Conservation (phyloP, 2,113 vertebrate species). For the zebrafish (Danio rerio) region GRCz12tu NC_133183.1:44125001-44125500, state of each 20-base stretch:
- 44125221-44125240: constrained; percentile 84
- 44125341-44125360: neutral
- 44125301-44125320: constrained; percentile 78
- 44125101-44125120: constrained; percentile 80
- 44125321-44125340: constrained; percentile 65
- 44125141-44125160: constrained; percentile 77
- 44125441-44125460: no score
- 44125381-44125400: no score
- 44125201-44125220: constrained; percentile 85
- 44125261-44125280: constrained; percentile 70
- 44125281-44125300: constrained; percentile 80
- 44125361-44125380: neutral
- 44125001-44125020: constrained; percentile 79
- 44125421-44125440: no score
- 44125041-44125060: constrained; percentile 78
- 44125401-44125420: no score
- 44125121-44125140: constrained; percentile 79
- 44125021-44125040: constrained; percentile 83
- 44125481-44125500: no score
- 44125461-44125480: no score
- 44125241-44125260: constrained; percentile 83
- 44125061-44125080: constrained; percentile 80
- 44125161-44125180: constrained; percentile 49
- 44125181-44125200: constrained; percentile 80
- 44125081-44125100: constrained; percentile 90